These are phyloP conservation scores for Gymnothorax javanicus DNA, from an alignment of 2,797 vertebrate species.

Conservation along the genomic window DNA sequence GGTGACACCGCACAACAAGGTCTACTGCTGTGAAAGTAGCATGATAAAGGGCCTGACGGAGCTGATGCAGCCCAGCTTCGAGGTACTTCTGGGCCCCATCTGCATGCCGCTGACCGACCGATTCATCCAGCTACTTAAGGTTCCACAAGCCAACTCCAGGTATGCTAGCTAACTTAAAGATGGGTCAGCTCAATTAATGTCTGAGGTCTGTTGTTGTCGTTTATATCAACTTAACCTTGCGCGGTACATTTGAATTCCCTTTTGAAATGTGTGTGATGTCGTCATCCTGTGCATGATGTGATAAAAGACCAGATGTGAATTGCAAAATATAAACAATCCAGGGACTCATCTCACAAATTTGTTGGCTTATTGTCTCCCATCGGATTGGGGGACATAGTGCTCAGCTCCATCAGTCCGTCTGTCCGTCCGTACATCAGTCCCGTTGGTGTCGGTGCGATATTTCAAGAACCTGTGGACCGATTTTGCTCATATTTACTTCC, in stretches of 20 bases:
- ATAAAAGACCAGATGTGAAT: neutral
- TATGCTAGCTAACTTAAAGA: constrained; percentile 59
- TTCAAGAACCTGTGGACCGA: no score
- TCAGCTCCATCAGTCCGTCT: no score
- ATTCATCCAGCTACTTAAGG: constrained; percentile 89
- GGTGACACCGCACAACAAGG: constrained; percentile 95
- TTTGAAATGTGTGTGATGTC: neutral
- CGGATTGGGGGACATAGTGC: no score
- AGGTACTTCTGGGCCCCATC: constrained; percentile 92
- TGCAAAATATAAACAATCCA: neutral
- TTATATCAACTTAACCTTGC: neutral
- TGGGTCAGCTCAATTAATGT: neutral
- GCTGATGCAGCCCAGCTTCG: constrained; percentile 94
- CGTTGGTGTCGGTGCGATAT: no score
- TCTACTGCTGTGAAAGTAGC: constrained; percentile 95
- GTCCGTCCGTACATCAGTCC: no score
- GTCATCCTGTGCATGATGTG: neutral
- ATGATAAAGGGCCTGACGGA: constrained; percentile 94
- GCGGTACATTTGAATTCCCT: neutral
- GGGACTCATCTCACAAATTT: neutral
- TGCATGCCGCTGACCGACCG: constrained; percentile 94
- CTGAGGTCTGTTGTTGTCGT: neutral
- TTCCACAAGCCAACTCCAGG: constrained; percentile 90
- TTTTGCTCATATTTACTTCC: no score
- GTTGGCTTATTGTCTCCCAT: no score